Percentiles rank a stretch among this genome's conserved stretches.
phyloP scores from a whole-genome alignment of 2,797 vertebrate species.

The Micromesistius poutassou region DNA sequence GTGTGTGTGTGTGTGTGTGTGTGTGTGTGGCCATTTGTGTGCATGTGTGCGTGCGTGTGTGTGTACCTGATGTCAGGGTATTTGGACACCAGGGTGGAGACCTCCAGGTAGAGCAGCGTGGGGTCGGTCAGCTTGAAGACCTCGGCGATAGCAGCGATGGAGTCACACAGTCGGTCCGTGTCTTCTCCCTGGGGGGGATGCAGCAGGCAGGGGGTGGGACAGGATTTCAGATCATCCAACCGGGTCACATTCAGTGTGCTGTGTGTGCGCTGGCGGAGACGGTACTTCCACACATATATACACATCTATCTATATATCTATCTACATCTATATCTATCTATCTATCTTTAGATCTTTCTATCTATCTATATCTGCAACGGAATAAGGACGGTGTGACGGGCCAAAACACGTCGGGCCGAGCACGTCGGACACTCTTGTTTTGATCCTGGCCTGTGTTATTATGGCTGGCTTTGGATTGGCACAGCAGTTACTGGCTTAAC shows the following conservation, averaged over 20 bases:
- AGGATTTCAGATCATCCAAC: background rate
- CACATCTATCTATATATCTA: no score
- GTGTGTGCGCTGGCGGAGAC: background rate
- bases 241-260: background rate
- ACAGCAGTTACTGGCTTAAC: no score
- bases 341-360: no score
- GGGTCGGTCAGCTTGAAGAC: slow-evolving; percentile 97
- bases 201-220: background rate
- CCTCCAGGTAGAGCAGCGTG: slow-evolving; percentile 91
- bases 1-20: slow-evolving; percentile 9
- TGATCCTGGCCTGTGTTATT: background rate
- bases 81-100: slow-evolving; percentile 92
- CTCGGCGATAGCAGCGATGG: slow-evolving; percentile 90
- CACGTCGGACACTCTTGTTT: background rate
- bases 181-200: slow-evolving; percentile 75
- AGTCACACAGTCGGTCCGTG: slow-evolving; percentile 82
- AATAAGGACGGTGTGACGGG: background rate
- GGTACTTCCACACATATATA: background rate
- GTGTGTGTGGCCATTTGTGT: no score
- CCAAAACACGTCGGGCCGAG: background rate
- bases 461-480: background rate
- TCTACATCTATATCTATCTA: no score
- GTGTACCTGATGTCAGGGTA: slow-evolving; percentile 94
- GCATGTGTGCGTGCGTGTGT: background rate
- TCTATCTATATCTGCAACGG: no score